Percentiles rank a stretch among this genome's conserved stretches.
Conservation (phyloP, 2,888 invertebrate species). For the Lochmaea crataegi region DNA sequence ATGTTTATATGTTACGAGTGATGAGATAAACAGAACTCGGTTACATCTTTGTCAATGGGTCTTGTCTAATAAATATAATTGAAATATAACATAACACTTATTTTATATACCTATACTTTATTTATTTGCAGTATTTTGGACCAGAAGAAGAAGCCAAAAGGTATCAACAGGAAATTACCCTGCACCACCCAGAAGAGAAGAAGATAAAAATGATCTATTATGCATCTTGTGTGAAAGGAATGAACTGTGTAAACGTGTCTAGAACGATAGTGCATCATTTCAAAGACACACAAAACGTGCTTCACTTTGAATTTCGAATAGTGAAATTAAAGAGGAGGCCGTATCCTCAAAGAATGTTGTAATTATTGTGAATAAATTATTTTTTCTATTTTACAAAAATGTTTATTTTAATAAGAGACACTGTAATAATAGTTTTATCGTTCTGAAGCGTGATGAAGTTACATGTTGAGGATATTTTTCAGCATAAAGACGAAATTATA, state of each 20-base stretch:
- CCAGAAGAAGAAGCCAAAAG: slow-evolving; percentile 55
- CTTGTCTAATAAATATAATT: too few relatives aligned
- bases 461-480: too few relatives aligned
- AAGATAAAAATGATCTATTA: slow-evolving; percentile 61
- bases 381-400: slow-evolving; percentile 11
- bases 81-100: too few relatives aligned
- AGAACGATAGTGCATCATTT: slow-evolving; percentile 59
- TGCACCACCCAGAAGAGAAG: slow-evolving; percentile 60
- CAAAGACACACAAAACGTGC: slow-evolving; percentile 58
- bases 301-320: slow-evolving; percentile 60
- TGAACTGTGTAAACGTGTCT: slow-evolving; percentile 60
- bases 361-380: slow-evolving; percentile 16
- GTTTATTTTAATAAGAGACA: not conserved
- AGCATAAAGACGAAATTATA: too few relatives aligned
- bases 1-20: too few relatives aligned
- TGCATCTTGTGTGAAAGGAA: slow-evolving; percentile 57
- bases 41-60: too few relatives aligned
- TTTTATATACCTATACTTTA: too few relatives aligned
- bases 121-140: slow-evolving; percentile 56
- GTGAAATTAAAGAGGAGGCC: slow-evolving; percentile 56
- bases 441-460: not conserved
- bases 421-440: not conserved
- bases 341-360: slow-evolving; percentile 54
- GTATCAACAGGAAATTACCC: slow-evolving; percentile 59
- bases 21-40: too few relatives aligned